Evolutionary conservation across 2,113 vertebrate species (phyloP).

Genomic region (Chlorocebus sabaeus): DNA sequence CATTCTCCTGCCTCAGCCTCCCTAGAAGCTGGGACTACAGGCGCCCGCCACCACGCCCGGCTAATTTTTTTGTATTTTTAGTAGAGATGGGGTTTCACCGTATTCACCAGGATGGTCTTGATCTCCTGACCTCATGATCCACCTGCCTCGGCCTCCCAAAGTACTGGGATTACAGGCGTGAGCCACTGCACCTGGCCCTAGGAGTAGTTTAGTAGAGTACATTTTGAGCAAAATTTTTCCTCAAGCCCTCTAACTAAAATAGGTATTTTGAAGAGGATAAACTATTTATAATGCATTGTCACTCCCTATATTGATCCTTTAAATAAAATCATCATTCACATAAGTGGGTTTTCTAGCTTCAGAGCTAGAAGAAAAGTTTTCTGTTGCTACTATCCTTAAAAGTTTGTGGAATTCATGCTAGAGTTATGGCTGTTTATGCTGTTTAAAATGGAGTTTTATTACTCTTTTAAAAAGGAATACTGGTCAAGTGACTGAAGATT

Average conservation of each 20-base stretch:
- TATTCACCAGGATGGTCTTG: too few species aligned
- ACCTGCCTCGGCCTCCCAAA: too few species aligned
- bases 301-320: neutral
- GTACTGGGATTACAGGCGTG: too few species aligned
- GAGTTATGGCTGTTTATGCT: neutral
- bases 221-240: neutral
- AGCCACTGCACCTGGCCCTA: neutral
- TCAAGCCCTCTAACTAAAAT: neutral
- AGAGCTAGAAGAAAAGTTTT: neutral
- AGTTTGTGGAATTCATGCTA: neutral
- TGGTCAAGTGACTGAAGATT: neutral
- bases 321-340: neutral
- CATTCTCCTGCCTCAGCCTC: too few species aligned
- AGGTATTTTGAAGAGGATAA: neutral
- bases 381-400: neutral
- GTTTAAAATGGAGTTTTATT: neutral
- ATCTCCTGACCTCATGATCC: too few species aligned
- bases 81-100: too few species aligned
- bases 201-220: neutral
- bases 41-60: too few species aligned
- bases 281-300: neutral
- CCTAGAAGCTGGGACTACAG: too few species aligned
- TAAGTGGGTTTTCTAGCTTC: neutral
- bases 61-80: too few species aligned
- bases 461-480: neutral